A percentile compares a stretch with the other conserved stretches of the same genome.
Conservation (phyloP, 2,113 vertebrate genomes). For the Eretmochelys imbricata region DNA sequence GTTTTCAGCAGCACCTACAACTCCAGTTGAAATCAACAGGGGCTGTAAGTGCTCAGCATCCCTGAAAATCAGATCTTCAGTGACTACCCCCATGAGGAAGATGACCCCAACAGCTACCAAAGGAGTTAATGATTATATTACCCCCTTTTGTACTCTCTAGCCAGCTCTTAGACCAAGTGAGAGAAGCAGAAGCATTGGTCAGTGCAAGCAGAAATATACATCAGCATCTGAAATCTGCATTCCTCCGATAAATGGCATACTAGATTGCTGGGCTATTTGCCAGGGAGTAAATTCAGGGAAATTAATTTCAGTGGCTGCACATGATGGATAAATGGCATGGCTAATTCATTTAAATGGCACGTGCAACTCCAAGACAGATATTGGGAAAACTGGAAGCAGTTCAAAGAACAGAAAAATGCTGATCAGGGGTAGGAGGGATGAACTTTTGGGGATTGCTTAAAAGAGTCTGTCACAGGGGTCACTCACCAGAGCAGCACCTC, state of each 20-base stretch:
- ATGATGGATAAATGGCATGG: not conserved
- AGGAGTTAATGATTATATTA: not conserved
- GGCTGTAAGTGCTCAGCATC: not conserved
- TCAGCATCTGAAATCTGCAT: not conserved
- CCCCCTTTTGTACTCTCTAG: not conserved
- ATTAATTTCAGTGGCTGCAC: not conserved
- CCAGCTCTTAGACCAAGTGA: not conserved
- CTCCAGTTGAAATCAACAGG: not conserved
- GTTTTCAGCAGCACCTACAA: not conserved
- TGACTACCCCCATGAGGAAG: not conserved
- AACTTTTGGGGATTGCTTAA: not conserved
- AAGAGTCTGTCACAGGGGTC: not conserved
- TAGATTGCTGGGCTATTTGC: not conserved
- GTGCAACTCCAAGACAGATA: not conserved
- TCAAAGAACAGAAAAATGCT: not conserved
- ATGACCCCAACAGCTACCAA: not conserved
- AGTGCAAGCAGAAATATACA: not conserved
- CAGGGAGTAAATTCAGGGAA: not conserved
- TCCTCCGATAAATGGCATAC: not conserved
- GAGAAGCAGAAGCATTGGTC: not conserved
- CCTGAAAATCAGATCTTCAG: not conserved
- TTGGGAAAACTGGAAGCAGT: not conserved
- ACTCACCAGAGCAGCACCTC: too few relatives aligned
- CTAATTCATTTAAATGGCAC: not conserved
- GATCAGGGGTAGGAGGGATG: not conserved